These are phyloP conservation scores for Saguinus imperator DNA, from an alignment of 2,113 vertebrate species.

Conservation along the genomic window DNA sequence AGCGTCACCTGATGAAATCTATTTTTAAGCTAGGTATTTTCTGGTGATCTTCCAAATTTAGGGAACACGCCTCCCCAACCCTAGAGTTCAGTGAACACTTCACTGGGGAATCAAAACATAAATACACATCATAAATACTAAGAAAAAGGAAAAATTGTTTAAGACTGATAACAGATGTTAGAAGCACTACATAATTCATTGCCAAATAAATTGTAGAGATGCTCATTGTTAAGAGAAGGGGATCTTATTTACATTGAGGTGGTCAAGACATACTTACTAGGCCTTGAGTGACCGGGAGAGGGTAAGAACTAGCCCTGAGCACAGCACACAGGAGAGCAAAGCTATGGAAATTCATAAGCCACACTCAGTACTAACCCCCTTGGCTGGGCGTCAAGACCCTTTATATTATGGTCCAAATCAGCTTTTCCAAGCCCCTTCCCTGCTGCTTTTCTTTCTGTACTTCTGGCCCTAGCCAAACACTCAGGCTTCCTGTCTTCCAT, in stretches of 20 bases:
- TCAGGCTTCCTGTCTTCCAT: neutral
- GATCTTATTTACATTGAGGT: neutral
- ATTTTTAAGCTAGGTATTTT: neutral
- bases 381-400: neutral
- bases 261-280: neutral
- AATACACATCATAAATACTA: neutral
- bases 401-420: neutral
- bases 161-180: neutral
- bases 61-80: neutral
- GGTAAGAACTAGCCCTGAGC: neutral
- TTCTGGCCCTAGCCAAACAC: neutral
- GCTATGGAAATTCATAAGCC: neutral
- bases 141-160: neutral
- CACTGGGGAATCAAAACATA: neutral
- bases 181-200: neutral
- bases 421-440: neutral
- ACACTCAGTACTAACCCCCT: neutral
- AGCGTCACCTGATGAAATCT: no score
- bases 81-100: neutral
- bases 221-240: neutral
- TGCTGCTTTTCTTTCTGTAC: neutral
- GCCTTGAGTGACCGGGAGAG: neutral
- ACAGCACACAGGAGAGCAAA: neutral
- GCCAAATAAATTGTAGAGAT: neutral
- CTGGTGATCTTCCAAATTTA: neutral